A percentile compares a stretch with the other conserved stretches of the same genome.
Evolutionary conservation across 2,888 invertebrate genomes (phyloP).

Genomic region (Phengaris alcon): DNA sequence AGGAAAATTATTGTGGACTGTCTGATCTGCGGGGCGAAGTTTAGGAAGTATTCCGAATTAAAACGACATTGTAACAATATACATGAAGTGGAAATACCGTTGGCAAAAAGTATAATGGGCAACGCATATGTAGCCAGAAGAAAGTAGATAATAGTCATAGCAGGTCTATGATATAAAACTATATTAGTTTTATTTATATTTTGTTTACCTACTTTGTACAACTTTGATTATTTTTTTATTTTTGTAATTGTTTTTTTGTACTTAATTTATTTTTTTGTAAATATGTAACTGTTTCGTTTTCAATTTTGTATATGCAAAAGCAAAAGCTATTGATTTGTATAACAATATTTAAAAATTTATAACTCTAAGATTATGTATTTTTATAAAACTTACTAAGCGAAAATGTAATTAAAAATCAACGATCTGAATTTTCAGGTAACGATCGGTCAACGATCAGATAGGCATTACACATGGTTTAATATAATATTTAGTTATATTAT

Average conservation of each 20-base stretch:
- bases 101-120: constrained; percentile 53
- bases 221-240: no score
- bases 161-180: constrained; percentile 8
- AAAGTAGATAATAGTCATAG: background rate
- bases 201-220: background rate
- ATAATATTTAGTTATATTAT: no score
- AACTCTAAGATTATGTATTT: background rate
- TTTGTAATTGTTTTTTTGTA: background rate
- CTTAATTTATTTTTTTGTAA: background rate
- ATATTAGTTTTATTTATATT: background rate
- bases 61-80: constrained; percentile 56
- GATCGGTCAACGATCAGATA: no score
- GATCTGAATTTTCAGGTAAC: background rate
- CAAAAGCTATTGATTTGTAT: background rate
- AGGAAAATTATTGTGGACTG: constrained; percentile 69
- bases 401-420: background rate
- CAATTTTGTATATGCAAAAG: background rate
- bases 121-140: constrained; percentile 38
- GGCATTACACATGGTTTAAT: background rate
- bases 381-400: background rate
- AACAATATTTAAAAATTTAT: constrained; percentile 17
- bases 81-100: constrained; percentile 56
- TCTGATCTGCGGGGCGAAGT: constrained; percentile 58
- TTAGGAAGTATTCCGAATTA: constrained; percentile 65
- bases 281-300: background rate